Evolutionary conservation across 1,140 invertebrate species (phyloP), one percentile per base, ranked within the genome.

Genomic region (Lepidurus packardi): DNA sequence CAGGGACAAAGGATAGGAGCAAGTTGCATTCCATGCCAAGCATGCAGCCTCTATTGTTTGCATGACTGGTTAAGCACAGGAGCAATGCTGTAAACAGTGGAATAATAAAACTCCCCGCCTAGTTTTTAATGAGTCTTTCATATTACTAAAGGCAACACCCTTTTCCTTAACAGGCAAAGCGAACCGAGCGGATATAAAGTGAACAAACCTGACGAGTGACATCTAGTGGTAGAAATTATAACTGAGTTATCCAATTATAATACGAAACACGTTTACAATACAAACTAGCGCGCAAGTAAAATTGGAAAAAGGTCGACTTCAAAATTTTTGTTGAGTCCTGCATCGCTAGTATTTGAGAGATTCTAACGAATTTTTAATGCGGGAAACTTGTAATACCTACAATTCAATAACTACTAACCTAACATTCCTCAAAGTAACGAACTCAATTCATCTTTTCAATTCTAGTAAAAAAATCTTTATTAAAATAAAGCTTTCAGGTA

Each of bases 21-120:
- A 65, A 65, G 13, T n/a, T n/a, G 53, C 53, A 65, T 65, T 65
- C 53, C 9, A 65, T 21, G 13, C 53, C 53, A 16, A 21, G 53
- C 53, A 21, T 65, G 53, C 53, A 65, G 53, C 53, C 53, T 65
- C 16, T 65, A n/a, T 65, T 65, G 16, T 65, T 65, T 7, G 53
- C 53, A 65, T 65, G 53, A 65, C 53, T 65, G 53, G 21, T 21
- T 65, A 65, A 65, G 53, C 53, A 65, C 21, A 21, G 53, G 53
- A 7, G 13, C 9, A 65, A 21, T 65, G 53, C 13, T n/a, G 16
- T 65, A 65, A 65, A 65, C 21, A 65, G 53, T 3, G 7, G 53
- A 65, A 65, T 65, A 65, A 65, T 65, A 65, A 9, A 13, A n/a
- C 21, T 65, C 53, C 13, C 53, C 53, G 21, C 53, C 53, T 65